Evolutionary conservation across 2,888 invertebrate species (phyloP).

Genomic region (Pyrocoelia pectoralis): DNA sequence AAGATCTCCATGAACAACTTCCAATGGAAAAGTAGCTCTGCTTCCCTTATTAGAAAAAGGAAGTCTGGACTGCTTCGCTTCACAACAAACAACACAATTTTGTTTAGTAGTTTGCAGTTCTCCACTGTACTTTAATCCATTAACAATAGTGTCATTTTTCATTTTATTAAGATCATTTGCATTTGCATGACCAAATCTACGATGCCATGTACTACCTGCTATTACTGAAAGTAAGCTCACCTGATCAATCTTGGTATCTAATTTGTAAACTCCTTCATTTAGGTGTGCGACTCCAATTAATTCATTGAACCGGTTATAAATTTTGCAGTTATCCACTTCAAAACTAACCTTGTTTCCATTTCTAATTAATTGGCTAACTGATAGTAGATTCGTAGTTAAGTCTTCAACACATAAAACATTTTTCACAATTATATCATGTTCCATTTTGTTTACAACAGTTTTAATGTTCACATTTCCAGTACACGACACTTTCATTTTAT

Average conservation of each 20-base stretch:
- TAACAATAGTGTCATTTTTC: neutral
- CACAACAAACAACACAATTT: neutral
- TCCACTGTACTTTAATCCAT: neutral
- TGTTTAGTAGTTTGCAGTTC: slow-evolving; percentile 1
- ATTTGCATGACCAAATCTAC: neutral
- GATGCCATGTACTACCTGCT: neutral
- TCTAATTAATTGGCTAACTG: slow-evolving; percentile 27
- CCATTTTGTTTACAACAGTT: slow-evolving; percentile 12
- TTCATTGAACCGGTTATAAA: slow-evolving; percentile 17
- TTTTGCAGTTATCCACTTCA: slow-evolving; percentile 22
- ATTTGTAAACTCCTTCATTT: slow-evolving; percentile 11
- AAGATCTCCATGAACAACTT: slow-evolving; percentile 31
- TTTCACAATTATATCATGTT: slow-evolving; percentile 16
- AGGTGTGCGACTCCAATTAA: slow-evolving; percentile 24
- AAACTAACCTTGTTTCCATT: slow-evolving; percentile 30
- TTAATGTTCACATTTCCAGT: slow-evolving; percentile 20
- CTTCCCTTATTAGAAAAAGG: slow-evolving; percentile 3
- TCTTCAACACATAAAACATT: slow-evolving; percentile 21
- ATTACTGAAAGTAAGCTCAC: neutral
- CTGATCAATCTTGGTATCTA: neutral
- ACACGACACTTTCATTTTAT: slow-evolving; percentile 14
- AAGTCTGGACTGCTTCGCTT: slow-evolving; percentile 7
- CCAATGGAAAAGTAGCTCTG: neutral
- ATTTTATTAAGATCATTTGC: neutral
- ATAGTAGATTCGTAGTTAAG: slow-evolving; percentile 33